A percentile compares a stretch with the other conserved stretches of the same genome.
Conservation (phyloP, 2,113 vertebrate genomes). For the Podiceps cristatus region DNA sequence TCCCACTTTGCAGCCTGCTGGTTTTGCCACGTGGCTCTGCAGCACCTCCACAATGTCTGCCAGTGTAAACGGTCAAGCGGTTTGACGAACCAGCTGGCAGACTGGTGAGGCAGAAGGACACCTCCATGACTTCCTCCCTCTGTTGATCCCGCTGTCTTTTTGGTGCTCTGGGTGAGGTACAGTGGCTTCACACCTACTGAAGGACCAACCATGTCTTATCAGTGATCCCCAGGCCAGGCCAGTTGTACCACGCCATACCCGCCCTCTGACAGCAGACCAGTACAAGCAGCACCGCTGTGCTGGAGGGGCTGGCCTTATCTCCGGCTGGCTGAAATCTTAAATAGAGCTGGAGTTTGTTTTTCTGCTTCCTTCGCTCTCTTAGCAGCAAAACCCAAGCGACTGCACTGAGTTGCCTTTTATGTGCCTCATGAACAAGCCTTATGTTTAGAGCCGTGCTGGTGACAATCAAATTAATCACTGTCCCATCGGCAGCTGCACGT, state of each 20-base stretch:
- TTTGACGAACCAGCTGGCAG: not conserved
- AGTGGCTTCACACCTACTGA: not conserved
- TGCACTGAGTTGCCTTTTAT: conserved; percentile 7
- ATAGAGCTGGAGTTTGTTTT: not conserved
- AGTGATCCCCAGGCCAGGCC: not conserved
- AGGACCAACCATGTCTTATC: not conserved
- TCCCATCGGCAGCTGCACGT: not conserved
- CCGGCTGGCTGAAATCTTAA: not conserved
- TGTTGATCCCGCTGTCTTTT: not conserved
- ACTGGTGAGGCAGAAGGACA: not conserved
- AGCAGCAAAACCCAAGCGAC: conserved; percentile 2
- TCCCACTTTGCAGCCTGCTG: not conserved
- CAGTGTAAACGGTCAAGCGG: not conserved
- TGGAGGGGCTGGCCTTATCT: not conserved
- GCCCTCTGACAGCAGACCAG: not conserved
- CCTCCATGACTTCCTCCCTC: not conserved
- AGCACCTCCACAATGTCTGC: not conserved
- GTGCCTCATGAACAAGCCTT: not conserved
- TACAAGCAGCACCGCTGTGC: not conserved
- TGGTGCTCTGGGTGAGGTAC: not conserved
- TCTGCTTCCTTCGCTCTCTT: not conserved
- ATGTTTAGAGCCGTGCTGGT: not conserved
- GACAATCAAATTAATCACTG: conserved; percentile 45
- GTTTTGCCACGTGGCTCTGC: accelerated
- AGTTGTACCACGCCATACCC: not conserved